These are phyloP conservation scores for Myiagra hebetior DNA, from an alignment of 2,113 vertebrate genomes.

Conservation along the genomic window DNA sequence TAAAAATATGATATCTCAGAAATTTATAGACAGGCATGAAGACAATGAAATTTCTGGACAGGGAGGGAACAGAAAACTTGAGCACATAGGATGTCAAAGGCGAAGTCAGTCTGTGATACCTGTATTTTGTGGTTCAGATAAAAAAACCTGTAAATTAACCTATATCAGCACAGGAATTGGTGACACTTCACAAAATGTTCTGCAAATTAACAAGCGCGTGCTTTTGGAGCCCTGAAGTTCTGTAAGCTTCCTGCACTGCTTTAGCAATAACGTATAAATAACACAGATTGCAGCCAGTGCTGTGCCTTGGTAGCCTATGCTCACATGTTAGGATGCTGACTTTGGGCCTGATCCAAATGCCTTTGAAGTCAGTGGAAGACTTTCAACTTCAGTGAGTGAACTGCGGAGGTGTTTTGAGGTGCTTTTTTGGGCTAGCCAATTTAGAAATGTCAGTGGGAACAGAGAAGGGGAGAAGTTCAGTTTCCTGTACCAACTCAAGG, in stretches of 20 bases:
- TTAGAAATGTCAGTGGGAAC: not conserved
- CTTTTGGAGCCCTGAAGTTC: not conserved
- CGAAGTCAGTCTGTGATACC: not conserved
- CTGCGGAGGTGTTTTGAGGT: not conserved
- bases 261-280: not conserved
- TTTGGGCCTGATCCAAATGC: not conserved
- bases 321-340: not conserved
- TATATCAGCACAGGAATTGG: not conserved
- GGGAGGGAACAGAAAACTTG: not conserved
- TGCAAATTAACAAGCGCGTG: not conserved
- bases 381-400: not conserved
- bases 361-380: slow-evolving; percentile 13
- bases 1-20: not conserved
- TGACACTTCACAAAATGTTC: not conserved
- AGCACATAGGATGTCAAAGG: not conserved
- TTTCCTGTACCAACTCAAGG: not conserved
- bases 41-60: not conserved
- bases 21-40: not conserved
- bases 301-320: not conserved
- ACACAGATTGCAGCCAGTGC: not conserved
- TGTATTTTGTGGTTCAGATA: not conserved
- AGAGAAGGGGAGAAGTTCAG: not conserved
- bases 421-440: not conserved
- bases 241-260: not conserved
- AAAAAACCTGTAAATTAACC: not conserved